Base-by-base conservation (phyloP, 2,888 invertebrate species). In the Frankliniella intonsa region DNA sequence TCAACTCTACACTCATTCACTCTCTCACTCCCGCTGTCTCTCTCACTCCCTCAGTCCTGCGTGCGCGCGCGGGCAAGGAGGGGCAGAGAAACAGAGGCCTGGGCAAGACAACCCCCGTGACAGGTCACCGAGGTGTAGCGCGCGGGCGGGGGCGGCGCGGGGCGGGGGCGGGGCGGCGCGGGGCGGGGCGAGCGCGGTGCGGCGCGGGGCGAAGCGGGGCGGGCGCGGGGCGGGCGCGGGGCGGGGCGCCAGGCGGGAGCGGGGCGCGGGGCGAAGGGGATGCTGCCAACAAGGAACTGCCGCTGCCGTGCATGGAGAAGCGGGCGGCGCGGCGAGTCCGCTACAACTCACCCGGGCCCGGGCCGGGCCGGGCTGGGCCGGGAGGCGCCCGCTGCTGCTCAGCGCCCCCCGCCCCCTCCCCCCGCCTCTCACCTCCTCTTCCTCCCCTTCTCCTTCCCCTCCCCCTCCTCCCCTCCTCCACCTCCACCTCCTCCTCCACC, bases 141-240 rank as follows among this genome's bases (percentile, higher is more conserved):
- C n/a, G n/a, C n/a, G n/a, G n/a, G n/a, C n/a, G n/a, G 55, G 55
- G 19, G 55, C 12, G 81, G 25, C 69, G 83, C 82, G 81, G 82
- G 83, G 80, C 83, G 84, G 83, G 81, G 80, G 81, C 82, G 83
- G 84, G 84, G 84, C 84, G 85, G 85, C 85, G 85, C 84, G 84
- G 84, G 83, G 83, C 84, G 83, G 85, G 84, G 84, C 84, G 85
- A 84, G 83, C 85, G 83, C 84, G 85, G 84, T 83, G 38, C 83
- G 84, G 84, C 84, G 85, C 85, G 79, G 27, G 81, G 81, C 69
- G 62, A 81, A n/a, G 25, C 51, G 51, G 51, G 51, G 12, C 51
- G 51, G n/a, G 51, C 51, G 12, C 51, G 51, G 51, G 51, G 12
- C 51, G 51, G n/a, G n/a, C n/a, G n/a, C n/a, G n/a, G n/a, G n/a